Conservation (phyloP, 92 coral and sea anemone species). For the Heteractis magnifica region DNA sequence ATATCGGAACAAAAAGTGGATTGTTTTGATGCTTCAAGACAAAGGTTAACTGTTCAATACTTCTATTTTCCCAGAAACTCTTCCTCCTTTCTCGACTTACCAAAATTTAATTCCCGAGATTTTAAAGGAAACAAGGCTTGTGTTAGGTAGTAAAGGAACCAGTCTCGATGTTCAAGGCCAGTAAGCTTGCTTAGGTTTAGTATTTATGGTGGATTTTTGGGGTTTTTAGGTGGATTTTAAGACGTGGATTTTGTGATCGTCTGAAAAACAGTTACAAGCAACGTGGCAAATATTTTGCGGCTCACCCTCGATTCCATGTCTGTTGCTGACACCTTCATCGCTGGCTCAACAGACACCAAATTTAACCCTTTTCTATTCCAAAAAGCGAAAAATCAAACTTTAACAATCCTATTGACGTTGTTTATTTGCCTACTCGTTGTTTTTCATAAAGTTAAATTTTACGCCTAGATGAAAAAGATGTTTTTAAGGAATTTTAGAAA, state of each 20-base stretch:
- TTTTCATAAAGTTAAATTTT: background rate
- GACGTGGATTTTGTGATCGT: constrained; percentile 28
- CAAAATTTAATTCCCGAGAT: background rate
- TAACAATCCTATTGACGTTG: too few species aligned
- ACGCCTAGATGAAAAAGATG: background rate
- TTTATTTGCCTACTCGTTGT: background rate
- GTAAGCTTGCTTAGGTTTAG: background rate
- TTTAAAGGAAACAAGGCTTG: background rate
- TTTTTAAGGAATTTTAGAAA: too few species aligned
- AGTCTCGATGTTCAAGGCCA: constrained; percentile 6
- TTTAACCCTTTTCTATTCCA: background rate
- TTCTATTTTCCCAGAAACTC: background rate
- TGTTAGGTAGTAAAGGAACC: background rate
- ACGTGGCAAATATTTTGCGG: constrained; percentile 90
- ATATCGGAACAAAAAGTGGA: background rate
- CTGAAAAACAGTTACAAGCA: constrained; percentile 43
- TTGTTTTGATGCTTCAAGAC: constrained; percentile 3
- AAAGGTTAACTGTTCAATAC: background rate
- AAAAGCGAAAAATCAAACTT: background rate
- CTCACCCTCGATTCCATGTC: constrained; percentile 56
- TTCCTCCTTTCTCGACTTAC: background rate
- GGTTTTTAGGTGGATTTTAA: constrained; percentile 5
- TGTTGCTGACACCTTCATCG: constrained; percentile 27
- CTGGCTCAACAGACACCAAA: constrained; percentile 11
- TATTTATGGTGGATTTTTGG: background rate